Percentiles rank a stretch among this genome's conserved stretches.
Evolutionary conservation across 2,888 invertebrate genomes (phyloP).

Genomic region (Eilema depressum): DNA sequence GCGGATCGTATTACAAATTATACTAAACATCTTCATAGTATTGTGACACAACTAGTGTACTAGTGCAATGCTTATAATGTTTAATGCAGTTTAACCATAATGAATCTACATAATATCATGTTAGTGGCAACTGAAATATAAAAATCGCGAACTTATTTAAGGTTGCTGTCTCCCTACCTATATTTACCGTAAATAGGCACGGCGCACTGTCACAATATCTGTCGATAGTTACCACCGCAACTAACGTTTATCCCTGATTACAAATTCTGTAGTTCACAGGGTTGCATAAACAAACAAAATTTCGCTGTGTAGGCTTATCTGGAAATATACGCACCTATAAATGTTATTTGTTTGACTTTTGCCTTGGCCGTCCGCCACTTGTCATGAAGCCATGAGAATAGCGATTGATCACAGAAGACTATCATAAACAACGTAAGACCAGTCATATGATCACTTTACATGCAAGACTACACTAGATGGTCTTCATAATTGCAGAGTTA

Average conservation of each 20-base stretch:
- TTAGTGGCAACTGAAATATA: too few relatives aligned
- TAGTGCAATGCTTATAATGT: too few relatives aligned
- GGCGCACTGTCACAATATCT: not conserved
- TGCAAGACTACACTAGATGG: too few relatives aligned
- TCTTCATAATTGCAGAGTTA: too few relatives aligned
- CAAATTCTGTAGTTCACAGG: constrained; percentile 13
- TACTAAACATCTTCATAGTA: too few relatives aligned
- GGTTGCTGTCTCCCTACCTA: not conserved
- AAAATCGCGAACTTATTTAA: too few relatives aligned
- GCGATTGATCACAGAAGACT: constrained; percentile 8
- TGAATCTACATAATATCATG: too few relatives aligned
- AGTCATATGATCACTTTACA: not conserved
- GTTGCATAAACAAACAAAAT: constrained; percentile 24
- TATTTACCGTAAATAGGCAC: not conserved
- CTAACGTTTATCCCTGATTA: not conserved
- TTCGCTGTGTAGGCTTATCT: constrained; percentile 27
- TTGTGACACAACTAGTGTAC: too few relatives aligned
- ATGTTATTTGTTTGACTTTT: constrained; percentile 48
- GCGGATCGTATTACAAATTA: too few relatives aligned
- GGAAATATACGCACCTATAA: constrained; percentile 47
- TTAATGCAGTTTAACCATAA: too few relatives aligned
- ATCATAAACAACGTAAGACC: not conserved
- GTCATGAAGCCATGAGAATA: constrained; percentile 26
- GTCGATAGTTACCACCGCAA: not conserved
- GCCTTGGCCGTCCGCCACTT: constrained; percentile 46